These are phyloP conservation scores for Malurus melanocephalus DNA, from an alignment of 2,113 vertebrate species.

Conservation along the genomic window DNA sequence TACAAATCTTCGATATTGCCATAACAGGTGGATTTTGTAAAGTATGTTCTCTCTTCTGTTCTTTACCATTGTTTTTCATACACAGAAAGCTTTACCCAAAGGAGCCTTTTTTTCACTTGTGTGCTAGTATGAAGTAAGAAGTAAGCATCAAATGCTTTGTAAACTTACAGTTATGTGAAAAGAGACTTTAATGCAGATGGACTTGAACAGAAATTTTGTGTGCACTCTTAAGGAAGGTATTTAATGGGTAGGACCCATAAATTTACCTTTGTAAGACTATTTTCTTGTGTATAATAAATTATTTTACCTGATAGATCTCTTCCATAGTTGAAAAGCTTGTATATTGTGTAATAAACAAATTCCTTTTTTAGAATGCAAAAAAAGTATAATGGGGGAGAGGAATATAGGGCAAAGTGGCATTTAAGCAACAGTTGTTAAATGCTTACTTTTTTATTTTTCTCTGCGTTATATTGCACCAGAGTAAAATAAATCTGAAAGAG, in stretches of 20 bases:
- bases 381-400: not conserved
- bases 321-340: not conserved
- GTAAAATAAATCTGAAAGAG: not conserved
- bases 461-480: not conserved
- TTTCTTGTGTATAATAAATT: not conserved
- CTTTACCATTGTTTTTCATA: not conserved
- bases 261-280: not conserved
- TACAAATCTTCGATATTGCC: not conserved
- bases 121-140: not conserved
- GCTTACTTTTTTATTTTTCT: not conserved
- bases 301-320: not conserved
- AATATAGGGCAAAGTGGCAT: not conserved
- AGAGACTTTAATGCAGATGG: not conserved
- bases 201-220: not conserved
- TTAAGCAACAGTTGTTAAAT: not conserved
- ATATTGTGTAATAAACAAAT: not conserved
- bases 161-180: not conserved
- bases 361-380: not conserved
- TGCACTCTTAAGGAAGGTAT: not conserved
- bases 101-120: not conserved
- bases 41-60: not conserved
- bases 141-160: not conserved
- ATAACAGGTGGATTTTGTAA: not conserved
- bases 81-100: not conserved
- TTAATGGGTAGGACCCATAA: not conserved